Base-by-base conservation (phyloP, 2,113 vertebrate species). In the Rhizomys pruinosus region DNA sequence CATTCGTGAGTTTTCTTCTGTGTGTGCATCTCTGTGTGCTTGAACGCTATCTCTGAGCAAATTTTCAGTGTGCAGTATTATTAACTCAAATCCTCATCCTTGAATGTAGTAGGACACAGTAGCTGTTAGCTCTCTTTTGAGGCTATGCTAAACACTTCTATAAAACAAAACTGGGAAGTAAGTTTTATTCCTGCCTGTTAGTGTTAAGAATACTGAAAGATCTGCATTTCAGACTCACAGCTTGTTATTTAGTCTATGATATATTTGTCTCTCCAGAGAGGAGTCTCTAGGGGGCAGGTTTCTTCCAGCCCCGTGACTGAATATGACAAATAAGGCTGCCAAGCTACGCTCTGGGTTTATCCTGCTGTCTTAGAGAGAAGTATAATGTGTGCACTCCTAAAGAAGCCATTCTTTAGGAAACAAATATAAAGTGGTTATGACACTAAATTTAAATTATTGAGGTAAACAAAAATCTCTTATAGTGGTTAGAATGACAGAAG, bases 391-490 rank as follows among this genome's bases (percentile, higher is more conserved):
- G 23, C 10, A 27, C 52, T 42, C 32, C 44, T 12, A 17, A 84
- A 72, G 42, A 90, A 94, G 27, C 29, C n/a, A 20, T 20, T 44
- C 13, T 55, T 52, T 19, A 32, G 79, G 37, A 95, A 13, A 7
- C 32, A 63, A 34, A 15, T 19, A 9, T 71, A 19, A 20, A 55
- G 19, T 52, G 42, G 84, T 64, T 80, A 1, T 42, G 55, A 39
- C 87, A 64, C 25, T 74, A 66, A 57, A 87, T 76, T 84, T 32
- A 68, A 80, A 47, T 93, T 59, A 57, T 86, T 79, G 74, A 90
- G 34, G 27, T 72, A 95, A 90, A 69, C 22, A 89, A 80, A n/a
- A 72, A 69, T 76, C 7, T 5, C 87, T 94, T 89, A 23, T 23
- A 63, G 9, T 81, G 47, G 4, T 20, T 64, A 52, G 39, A 76